phyloP scores from a whole-genome alignment of 2,797 vertebrate genomes.

The Urocyon cinereoargenteus region DNA sequence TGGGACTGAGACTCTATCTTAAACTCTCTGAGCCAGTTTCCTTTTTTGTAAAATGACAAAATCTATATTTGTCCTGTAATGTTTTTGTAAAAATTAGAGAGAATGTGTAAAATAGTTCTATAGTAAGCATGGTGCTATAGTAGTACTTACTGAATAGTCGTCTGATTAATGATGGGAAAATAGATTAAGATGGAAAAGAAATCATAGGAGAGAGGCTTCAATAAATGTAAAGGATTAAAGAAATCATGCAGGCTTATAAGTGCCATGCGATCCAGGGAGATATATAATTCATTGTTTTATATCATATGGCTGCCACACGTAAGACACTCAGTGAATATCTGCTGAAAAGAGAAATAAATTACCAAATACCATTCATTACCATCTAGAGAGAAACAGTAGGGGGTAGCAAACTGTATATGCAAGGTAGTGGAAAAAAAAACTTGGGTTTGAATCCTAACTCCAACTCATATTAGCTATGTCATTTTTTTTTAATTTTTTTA shows the following conservation, averaged over 20 bases:
- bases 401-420: not conserved
- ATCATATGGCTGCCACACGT: not conserved
- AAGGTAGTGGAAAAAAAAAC: not conserved
- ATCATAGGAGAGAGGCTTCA: slow-evolving; percentile 27
- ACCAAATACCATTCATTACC: not conserved
- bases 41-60: slow-evolving; percentile 8
- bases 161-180: slow-evolving; percentile 31
- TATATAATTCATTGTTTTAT: slow-evolving; percentile 4
- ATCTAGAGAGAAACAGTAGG: not conserved
- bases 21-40: slow-evolving; percentile 49
- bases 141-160: not conserved
- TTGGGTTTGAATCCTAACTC: slow-evolving; percentile 42
- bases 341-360: slow-evolving; percentile 21
- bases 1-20: slow-evolving; percentile 44
- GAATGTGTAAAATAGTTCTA: slow-evolving; percentile 42
- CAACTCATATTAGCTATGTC: not conserved
- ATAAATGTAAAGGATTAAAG: slow-evolving; percentile 4
- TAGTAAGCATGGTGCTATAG: not conserved
- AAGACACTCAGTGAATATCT: not conserved
- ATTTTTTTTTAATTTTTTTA: too few species aligned
- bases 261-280: not conserved
- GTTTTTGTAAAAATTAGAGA: slow-evolving; percentile 9
- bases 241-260: not conserved
- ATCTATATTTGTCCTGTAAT: slow-evolving; percentile 30
- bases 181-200: not conserved